phyloP scores from a whole-genome alignment of 2,797 vertebrate genomes.

The Malurus splendens region DNA sequence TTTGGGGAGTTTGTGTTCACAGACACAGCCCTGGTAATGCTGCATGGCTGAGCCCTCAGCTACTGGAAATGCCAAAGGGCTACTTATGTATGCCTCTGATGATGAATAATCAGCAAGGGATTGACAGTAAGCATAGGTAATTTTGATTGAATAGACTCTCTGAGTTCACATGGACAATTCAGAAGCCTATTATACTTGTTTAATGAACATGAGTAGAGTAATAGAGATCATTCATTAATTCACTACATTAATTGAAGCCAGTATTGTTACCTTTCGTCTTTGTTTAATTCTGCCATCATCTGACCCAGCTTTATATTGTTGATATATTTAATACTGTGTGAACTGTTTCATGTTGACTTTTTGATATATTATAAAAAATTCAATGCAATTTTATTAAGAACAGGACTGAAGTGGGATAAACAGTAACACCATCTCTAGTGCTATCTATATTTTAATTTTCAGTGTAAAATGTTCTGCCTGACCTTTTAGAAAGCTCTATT shows the following conservation, averaged over 20 bases:
- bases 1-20: not conserved
- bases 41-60: not conserved
- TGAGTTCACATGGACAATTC: constrained; percentile 46
- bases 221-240: constrained; percentile 57
- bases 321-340: constrained; percentile 35
- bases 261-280: constrained; percentile 34
- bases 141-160: constrained; percentile 54
- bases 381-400: constrained; percentile 27
- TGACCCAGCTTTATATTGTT: constrained; percentile 34
- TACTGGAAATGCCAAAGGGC: not conserved
- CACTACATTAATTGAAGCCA: constrained; percentile 43
- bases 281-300: constrained; percentile 33
- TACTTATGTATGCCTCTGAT: constrained; percentile 1
- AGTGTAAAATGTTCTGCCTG: constrained; percentile 33
- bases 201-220: constrained; percentile 54
- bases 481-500: constrained; percentile 48
- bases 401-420: constrained; percentile 23
- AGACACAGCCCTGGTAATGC: not conserved
- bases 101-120: constrained; percentile 40
- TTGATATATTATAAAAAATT: constrained; percentile 32
- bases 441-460: constrained; percentile 42
- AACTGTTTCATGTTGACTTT: constrained; percentile 41
- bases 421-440: not conserved
- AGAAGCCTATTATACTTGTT: constrained; percentile 49
- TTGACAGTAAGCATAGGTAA: constrained; percentile 47